phyloP scores from a whole-genome alignment of 1,140 invertebrate species.

The Gonioctena quinquepunctata region DNA sequence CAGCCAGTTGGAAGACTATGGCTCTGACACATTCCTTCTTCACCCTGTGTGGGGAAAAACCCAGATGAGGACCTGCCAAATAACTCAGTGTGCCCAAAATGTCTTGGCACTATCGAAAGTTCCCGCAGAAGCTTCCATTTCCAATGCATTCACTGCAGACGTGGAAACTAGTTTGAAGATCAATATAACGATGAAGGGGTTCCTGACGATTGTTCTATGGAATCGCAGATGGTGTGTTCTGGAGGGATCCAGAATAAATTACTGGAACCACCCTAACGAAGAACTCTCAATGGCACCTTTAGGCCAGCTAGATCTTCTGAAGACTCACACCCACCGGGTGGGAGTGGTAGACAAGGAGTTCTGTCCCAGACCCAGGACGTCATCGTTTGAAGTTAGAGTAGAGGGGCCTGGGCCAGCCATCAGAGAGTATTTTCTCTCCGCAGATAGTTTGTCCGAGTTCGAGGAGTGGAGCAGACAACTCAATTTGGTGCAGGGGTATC shows the following conservation, averaged over 20 bases:
- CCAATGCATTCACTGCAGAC: not conserved
- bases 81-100: not conserved
- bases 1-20: not conserved
- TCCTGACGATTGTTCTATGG: slow-evolving; percentile 14
- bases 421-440: not conserved
- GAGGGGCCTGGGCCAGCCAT: not conserved
- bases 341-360: not conserved
- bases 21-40: not conserved
- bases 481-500: not conserved
- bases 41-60: not conserved
- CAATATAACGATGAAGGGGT: not conserved
- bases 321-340: not conserved
- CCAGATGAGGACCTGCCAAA: not conserved
- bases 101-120: not conserved
- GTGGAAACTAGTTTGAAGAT: not conserved
- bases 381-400: not conserved
- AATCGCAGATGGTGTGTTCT: slow-evolving; percentile 14
- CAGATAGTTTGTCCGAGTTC: not conserved
- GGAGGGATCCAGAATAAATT: slow-evolving; percentile 2
- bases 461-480: not conserved
- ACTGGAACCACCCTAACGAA: not conserved
- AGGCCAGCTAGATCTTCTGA: not conserved
- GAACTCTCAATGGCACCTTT: not conserved
- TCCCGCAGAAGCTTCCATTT: not conserved
- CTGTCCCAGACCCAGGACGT: not conserved